Evolutionary conservation across 1,140 invertebrate species (phyloP).

Genomic region (Tetragnatha versicolor): DNA sequence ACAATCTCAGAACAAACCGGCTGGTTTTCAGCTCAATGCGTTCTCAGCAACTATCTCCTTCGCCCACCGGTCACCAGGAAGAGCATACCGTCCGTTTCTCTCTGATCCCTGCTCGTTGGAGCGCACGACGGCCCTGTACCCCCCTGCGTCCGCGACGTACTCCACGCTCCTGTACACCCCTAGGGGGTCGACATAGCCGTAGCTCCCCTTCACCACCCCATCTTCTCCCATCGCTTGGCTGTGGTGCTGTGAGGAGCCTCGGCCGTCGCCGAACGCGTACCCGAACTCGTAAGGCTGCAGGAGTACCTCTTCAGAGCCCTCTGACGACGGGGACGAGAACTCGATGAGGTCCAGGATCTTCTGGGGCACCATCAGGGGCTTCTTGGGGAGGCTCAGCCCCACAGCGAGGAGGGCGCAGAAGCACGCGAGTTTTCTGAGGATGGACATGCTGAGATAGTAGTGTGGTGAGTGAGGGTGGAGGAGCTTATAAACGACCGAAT

Average conservation of each 20-base stretch:
- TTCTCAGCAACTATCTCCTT: no score
- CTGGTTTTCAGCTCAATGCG: no score
- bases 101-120: conserved; percentile 51
- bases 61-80: no score
- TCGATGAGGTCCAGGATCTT: not conserved
- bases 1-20: no score
- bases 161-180: conserved; percentile 51
- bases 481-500: no score
- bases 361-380: not conserved
- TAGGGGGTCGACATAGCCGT: not conserved
- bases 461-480: no score
- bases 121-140: conserved; percentile 41
- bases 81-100: no score
- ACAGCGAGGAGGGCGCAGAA: no score
- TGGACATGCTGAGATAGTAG: no score
- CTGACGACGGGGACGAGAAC: not conserved
- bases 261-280: conserved; percentile 54
- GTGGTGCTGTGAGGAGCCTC: conserved; percentile 40
- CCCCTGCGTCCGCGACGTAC: conserved; percentile 50
- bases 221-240: conserved; percentile 37
- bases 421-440: no score
- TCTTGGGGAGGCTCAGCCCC: no score
- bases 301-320: not conserved
- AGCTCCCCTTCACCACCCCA: not conserved
- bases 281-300: conserved; percentile 51